Base-by-base conservation (phyloP, 2,113 vertebrate genomes). In the Misgurnus anguillicaudatus region DNA sequence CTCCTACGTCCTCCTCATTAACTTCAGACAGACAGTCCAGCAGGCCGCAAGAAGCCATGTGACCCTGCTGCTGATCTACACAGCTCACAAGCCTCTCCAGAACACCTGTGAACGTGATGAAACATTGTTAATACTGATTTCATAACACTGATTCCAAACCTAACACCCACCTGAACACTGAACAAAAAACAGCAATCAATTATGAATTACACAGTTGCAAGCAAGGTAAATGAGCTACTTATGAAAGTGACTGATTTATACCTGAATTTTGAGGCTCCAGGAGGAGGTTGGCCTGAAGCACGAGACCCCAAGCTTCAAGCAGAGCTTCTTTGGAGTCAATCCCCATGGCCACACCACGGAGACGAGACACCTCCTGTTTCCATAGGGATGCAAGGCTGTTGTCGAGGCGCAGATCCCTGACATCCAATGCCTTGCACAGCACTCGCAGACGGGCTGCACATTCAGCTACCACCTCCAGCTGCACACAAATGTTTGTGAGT, bases 221-320 rank as follows among this genome's bases (percentile, higher is more conserved):
- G 1, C 4, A 11, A 48, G 5, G 6, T n/a, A 51, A 38, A 16
- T 17, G 9, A 62, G 65, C 1, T 11, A 39, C 1, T 0, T 13
- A 16, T 69, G 21, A 3, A 9, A 2, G 8, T 51, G 16, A 21
- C 14, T 16, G 11, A 9, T 76, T 84, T 91, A 31, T 31, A 99
- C 98, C 96, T 24, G 93, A 88, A 67, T 80, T 88, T 57, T 94
- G 86, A 58, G 94, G 92, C 85, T 96, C 94, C 67, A 95, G 82
- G 78, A 94, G 88, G 88, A 94, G 90, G 86, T 94, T 98, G 16
- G 96, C 96, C 85, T 93, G 91, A 79, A 94, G 89, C 68, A 98
- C 84, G 3, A 97, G 88, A 24, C 94, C 94, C 90, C 92, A 94
- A 75, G 93, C 93, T 81, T 94, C 90, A 14, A 99, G 89, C 53